Evolutionary conservation across 1,140 invertebrate genomes (phyloP).

Genomic region (Oreohelix idahoensis): DNA sequence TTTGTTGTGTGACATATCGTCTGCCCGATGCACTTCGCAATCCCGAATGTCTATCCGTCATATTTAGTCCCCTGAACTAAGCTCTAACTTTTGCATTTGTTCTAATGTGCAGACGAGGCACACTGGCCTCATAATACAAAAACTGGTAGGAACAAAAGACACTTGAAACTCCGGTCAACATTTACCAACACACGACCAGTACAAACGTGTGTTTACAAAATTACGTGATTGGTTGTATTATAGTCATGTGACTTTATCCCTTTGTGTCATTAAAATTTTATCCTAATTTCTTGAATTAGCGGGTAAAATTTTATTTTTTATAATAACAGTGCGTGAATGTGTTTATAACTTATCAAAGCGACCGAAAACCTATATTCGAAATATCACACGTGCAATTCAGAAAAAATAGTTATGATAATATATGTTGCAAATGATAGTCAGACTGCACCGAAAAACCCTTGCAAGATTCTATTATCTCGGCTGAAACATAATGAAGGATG

Average conservation of each 20-base stretch:
- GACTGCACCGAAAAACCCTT: too few relatives aligned
- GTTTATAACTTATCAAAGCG: too few relatives aligned
- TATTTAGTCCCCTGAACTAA: not conserved
- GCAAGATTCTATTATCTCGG: too few relatives aligned
- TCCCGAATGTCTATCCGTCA: slow-evolving; percentile 1
- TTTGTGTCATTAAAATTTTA: too few relatives aligned
- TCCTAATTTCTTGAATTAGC: too few relatives aligned
- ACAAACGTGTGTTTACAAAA: slow-evolving; percentile 26
- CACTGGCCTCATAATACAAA: not conserved
- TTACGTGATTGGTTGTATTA: not conserved
- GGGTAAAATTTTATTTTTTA: too few relatives aligned
- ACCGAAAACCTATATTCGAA: too few relatives aligned
- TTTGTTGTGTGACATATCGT: not conserved
- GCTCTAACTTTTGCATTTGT: not conserved
- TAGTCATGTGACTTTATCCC: not conserved
- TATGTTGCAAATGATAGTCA: too few relatives aligned
- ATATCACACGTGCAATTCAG: too few relatives aligned
- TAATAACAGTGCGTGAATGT: too few relatives aligned
- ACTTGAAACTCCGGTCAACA: not conserved
- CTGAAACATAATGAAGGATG: too few relatives aligned
- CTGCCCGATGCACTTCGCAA: not conserved
- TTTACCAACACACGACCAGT: not conserved
- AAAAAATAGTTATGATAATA: too few relatives aligned
- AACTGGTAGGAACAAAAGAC: not conserved
- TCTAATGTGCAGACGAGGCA: not conserved